Evolutionary conservation across 2,888 invertebrate species (phyloP).

Genomic region (Caenorhabditis sp.): DNA sequence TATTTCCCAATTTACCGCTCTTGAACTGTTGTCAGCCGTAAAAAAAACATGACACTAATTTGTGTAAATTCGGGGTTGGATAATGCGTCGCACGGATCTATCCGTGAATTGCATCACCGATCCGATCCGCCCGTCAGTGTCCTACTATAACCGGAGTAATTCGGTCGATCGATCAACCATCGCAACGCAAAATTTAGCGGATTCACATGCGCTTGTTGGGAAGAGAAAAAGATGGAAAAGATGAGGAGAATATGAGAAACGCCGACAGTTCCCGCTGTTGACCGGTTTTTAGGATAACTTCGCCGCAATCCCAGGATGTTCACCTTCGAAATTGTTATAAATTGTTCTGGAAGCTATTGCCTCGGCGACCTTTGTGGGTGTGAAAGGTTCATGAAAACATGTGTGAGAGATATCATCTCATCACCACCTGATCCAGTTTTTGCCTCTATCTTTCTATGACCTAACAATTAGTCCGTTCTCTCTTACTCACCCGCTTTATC

Average conservation of each 20-base stretch:
- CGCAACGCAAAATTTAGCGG: constrained; percentile 57
- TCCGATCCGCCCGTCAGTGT: constrained; percentile 31
- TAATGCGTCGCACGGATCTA: constrained; percentile 14
- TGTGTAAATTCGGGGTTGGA: not conserved
- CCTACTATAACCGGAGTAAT: constrained; percentile 61
- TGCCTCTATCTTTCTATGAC: constrained; percentile 47
- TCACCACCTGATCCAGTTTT: constrained; percentile 55
- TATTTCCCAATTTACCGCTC: constrained; percentile 3
- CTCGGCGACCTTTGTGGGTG: constrained; percentile 11
- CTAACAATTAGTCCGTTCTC: constrained; percentile 27
- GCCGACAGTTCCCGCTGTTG: constrained; percentile 51
- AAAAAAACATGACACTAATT: constrained; percentile 53
- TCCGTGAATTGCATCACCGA: constrained; percentile 57
- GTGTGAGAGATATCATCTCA: constrained; percentile 34
- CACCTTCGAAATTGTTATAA: constrained; percentile 39
- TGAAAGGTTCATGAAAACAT: constrained; percentile 42
- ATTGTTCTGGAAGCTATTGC: constrained; percentile 25
- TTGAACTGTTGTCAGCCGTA: constrained; percentile 42
- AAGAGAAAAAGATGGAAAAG: constrained; percentile 4
- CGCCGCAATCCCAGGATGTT: constrained; percentile 41
- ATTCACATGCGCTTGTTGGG: constrained; percentile 50
- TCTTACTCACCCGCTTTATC: constrained; percentile 35
- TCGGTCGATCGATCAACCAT: constrained; percentile 57
- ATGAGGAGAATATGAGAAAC: constrained; percentile 21
- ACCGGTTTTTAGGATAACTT: constrained; percentile 58